phyloP scores from a whole-genome alignment of 2,797 vertebrate species.

The Molossus molossus region DNA sequence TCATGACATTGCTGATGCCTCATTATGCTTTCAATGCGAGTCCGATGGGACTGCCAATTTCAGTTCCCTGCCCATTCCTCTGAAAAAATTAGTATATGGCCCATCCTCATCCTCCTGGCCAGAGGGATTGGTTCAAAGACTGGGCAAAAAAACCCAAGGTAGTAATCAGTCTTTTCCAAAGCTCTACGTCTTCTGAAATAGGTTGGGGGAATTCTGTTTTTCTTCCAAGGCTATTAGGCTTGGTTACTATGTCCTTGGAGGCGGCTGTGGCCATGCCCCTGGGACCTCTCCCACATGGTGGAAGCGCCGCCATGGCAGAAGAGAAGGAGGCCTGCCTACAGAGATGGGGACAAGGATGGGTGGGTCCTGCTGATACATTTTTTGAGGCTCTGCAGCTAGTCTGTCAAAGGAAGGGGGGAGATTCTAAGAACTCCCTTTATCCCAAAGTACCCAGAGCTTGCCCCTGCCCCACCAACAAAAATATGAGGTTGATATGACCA shows the following conservation, averaged over 20 bases:
- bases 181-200: neutral
- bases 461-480: neutral
- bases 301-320: neutral
- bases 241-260: neutral
- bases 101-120: neutral
- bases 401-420: neutral
- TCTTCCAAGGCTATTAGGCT: neutral
- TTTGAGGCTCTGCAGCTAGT: neutral
- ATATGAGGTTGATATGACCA: neutral
- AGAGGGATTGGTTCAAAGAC: neutral
- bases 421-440: constrained; percentile 27
- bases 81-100: neutral
- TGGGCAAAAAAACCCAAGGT: neutral
- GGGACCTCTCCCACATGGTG: neutral
- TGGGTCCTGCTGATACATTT: neutral
- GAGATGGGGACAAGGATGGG: neutral
- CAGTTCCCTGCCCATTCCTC: neutral
- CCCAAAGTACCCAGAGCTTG: neutral
- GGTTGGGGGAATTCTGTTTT: neutral
- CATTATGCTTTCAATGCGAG: neutral
- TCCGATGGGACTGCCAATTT: neutral
- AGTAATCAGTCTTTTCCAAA: neutral
- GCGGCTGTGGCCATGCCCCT: neutral
- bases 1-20: neutral
- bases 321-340: neutral